Evolutionary conservation across 2,888 invertebrate genomes (phyloP).

Genomic region (Panzeria rudis): DNA sequence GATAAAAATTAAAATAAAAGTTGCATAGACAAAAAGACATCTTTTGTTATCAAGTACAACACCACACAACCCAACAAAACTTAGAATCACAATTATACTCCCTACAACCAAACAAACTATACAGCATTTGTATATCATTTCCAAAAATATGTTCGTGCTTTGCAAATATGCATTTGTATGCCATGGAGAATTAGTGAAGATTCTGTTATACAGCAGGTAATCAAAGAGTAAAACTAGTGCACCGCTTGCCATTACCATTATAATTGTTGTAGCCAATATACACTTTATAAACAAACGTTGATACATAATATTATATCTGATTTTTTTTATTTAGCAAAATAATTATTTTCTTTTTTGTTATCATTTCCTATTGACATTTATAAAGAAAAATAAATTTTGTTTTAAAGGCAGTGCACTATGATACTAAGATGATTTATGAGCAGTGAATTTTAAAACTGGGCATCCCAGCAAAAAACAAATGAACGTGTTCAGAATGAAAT

Average conservation of each 20-base stretch:
- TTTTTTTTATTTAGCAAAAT: not conserved
- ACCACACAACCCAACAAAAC: conserved; percentile 27
- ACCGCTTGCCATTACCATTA: conserved; percentile 14
- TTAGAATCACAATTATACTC: not conserved
- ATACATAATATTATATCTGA: not conserved
- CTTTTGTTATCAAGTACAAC: not conserved
- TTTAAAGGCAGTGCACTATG: too few relatives aligned
- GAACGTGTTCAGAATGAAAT: too few relatives aligned
- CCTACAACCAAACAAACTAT: not conserved
- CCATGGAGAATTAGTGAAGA: not conserved
- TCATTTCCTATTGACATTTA: not conserved
- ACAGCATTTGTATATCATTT: not conserved
- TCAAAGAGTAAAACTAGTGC: not conserved
- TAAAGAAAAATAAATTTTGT: not conserved
- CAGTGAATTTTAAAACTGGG: too few relatives aligned
- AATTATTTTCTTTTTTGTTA: not conserved
- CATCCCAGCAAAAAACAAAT: too few relatives aligned
- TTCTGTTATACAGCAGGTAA: not conserved
- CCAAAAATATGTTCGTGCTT: conserved; percentile 6
- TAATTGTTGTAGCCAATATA: not conserved
- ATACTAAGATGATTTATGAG: too few relatives aligned
- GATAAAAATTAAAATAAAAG: not conserved
- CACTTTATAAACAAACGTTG: conserved; percentile 1
- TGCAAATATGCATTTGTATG: not conserved
- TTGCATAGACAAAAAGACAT: conserved; percentile 1